Conservation (phyloP, 1,140 invertebrate species). For the Stegodyphus dumicola region DNA sequence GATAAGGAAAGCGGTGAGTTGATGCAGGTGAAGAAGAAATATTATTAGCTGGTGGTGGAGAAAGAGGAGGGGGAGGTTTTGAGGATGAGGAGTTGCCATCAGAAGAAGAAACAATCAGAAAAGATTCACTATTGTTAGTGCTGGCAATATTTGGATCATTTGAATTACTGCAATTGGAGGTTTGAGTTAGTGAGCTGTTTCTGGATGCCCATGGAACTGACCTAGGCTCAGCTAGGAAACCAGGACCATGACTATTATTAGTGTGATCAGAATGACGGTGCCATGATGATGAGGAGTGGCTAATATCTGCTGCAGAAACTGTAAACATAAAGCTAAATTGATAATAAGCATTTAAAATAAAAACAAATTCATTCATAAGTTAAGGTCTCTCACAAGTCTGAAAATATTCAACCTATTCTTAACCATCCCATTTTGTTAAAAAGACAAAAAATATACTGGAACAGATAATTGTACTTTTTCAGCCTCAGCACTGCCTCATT, state of each 20-base stretch:
- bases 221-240: conserved; percentile 22
- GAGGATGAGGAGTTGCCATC: conserved; percentile 17
- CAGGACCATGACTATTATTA: conserved; percentile 31
- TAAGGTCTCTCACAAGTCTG: too few relatives aligned
- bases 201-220: conserved; percentile 30
- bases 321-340: background rate
- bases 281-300: conserved; percentile 49
- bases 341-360: background rate
- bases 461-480: too few relatives aligned
- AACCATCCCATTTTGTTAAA: too few relatives aligned
- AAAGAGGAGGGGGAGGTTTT: conserved; percentile 11
- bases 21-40: conserved; percentile 59
- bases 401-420: too few relatives aligned
- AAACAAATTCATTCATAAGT: background rate
- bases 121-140: conserved; percentile 65
- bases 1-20: conserved; percentile 64
- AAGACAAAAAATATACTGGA: too few relatives aligned
- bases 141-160: conserved; percentile 45
- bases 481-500: too few relatives aligned
- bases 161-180: conserved; percentile 57
- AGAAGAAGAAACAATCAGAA: conserved; percentile 55
- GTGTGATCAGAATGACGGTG: conserved; percentile 44
- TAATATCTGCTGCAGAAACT: conserved; percentile 52
- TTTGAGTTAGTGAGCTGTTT: conserved; percentile 56
- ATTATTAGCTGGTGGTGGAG: conserved; percentile 35